A percentile compares a stretch with the other conserved stretches of the same genome.
These are phyloP conservation scores for Acropora yongei DNA, from an alignment of 64 coral and sea anemone species.

Conservation along the genomic window DNA sequence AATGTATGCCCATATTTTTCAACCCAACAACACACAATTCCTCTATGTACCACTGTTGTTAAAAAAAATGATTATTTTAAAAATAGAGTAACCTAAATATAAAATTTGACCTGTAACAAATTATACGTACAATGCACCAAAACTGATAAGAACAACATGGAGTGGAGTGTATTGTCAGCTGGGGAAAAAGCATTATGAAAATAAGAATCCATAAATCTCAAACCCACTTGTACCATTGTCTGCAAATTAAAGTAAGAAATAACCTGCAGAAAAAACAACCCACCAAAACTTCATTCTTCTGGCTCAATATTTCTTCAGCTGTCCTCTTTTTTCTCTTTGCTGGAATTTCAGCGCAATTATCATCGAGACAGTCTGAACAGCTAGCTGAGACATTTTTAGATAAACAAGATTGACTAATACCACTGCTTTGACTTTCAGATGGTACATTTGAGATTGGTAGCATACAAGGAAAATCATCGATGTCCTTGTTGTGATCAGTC, in stretches of 20 bases:
- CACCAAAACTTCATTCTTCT: conserved; percentile 43
- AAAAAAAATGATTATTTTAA: too few species aligned
- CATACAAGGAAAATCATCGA: conserved; percentile 37
- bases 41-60: too few species aligned
- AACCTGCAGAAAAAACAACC: not conserved
- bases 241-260: too few species aligned
- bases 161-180: too few species aligned
- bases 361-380: not conserved
- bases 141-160: too few species aligned
- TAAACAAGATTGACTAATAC: not conserved
- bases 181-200: too few species aligned
- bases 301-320: conserved; percentile 25
- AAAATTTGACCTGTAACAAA: too few species aligned
- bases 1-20: not conserved
- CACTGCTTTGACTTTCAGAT: not conserved
- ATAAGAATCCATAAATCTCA: too few species aligned
- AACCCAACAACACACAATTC: too few species aligned
- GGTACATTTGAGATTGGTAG: not conserved
- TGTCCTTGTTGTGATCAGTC: conserved; percentile 15
- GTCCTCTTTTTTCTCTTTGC: conserved; percentile 41
- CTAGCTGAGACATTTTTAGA: not conserved
- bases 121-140: too few species aligned
- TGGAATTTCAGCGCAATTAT: not conserved
- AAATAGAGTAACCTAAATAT: too few species aligned
- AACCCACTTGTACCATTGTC: too few species aligned